Percentiles rank a stretch among this genome's conserved stretches.
phyloP scores from a whole-genome alignment of 1,140 invertebrate species.

The Drosophila bipectinata region DNA sequence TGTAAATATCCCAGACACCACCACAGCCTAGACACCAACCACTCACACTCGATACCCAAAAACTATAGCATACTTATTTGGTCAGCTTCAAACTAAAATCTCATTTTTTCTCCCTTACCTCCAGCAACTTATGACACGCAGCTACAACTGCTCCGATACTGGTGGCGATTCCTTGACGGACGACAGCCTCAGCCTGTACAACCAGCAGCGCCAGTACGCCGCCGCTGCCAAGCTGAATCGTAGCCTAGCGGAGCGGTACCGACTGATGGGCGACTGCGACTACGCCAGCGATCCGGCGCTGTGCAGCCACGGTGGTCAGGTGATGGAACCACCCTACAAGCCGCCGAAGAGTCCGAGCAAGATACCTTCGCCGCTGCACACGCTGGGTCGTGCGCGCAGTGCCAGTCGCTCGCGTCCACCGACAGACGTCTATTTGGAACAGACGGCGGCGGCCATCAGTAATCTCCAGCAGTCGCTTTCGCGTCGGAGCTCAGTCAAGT shows the following conservation, averaged over 20 bases:
- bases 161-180: conserved; percentile 72
- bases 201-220: conserved; percentile 54
- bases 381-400: conserved; percentile 84
- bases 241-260: conserved; percentile 69
- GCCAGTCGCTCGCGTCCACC: conserved; percentile 83
- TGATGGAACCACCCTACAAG: conserved; percentile 66
- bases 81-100: not conserved
- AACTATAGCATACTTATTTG: conserved; percentile 2
- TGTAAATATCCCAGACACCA: not conserved
- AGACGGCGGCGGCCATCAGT: conserved; percentile 88
- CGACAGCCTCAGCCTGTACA: conserved; percentile 77
- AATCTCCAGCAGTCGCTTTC: conserved; percentile 85
- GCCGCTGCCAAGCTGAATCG: conserved; percentile 70
- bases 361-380: conserved; percentile 87
- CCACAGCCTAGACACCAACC: conserved; percentile 18
- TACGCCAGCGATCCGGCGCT: conserved; percentile 79
- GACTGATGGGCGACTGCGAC: conserved; percentile 76
- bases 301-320: conserved; percentile 62
- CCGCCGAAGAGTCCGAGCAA: conserved; percentile 87
- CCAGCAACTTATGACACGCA: conserved; percentile 76
- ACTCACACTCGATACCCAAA: too few species aligned
- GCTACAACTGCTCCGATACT: conserved; percentile 77
- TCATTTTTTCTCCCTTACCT: not conserved
- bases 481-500: conserved; percentile 77
- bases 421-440: conserved; percentile 85